Percentiles rank a stretch among this genome's conserved stretches.
phyloP scores from a whole-genome alignment of 2,113 vertebrate genomes.

The Scolopax mira region DNA sequence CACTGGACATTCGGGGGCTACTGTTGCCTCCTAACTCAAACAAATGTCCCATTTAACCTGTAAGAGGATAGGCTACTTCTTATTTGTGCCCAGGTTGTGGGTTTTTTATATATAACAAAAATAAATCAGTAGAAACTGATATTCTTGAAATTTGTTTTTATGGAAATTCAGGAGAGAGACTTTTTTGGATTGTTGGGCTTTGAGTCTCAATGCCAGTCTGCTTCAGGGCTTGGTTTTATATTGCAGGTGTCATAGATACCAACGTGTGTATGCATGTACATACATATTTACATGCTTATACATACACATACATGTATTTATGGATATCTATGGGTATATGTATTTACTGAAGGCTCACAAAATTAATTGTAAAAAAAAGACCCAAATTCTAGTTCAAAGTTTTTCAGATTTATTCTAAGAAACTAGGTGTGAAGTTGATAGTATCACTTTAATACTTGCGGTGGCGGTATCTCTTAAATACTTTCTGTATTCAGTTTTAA shows the following conservation, averaged over 20 bases:
- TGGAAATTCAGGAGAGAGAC: background rate
- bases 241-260: background rate
- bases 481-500: conserved; percentile 14
- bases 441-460: background rate
- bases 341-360: background rate
- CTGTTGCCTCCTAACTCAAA: background rate
- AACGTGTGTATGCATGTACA: background rate
- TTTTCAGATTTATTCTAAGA: background rate
- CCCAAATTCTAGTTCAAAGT: background rate
- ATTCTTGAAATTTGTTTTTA: background rate
- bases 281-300: background rate
- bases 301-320: background rate
- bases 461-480: conserved; percentile 23
- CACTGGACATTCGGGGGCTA: background rate
- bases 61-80: background rate
- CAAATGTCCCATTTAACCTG: background rate
- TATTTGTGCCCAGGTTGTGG: background rate
- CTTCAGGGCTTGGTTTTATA: background rate
- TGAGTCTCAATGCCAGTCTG: background rate
- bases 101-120: background rate
- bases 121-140: background rate
- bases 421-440: background rate
- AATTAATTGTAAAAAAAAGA: background rate
- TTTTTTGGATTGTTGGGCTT: background rate
- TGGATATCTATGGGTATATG: background rate